Percentiles rank a stretch among this genome's conserved stretches.
These are phyloP conservation scores for Cottus gobio DNA, from an alignment of 2,113 vertebrate genomes.

Conservation along the genomic window DNA sequence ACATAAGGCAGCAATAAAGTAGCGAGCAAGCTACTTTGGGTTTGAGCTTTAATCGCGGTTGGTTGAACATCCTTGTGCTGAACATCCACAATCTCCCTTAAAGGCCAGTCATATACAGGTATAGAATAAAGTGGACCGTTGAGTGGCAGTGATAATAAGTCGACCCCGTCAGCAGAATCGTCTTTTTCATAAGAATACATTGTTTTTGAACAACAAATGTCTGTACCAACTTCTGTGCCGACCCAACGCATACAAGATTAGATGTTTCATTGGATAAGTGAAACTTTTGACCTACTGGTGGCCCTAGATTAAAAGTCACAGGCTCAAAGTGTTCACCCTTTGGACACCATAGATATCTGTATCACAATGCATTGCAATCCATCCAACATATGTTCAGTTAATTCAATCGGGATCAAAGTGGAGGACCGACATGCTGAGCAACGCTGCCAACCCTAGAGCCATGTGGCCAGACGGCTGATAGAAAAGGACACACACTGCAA, in stretches of 20 bases:
- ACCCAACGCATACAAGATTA: neutral
- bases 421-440: neutral
- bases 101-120: too few relatives aligned
- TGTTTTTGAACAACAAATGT: neutral
- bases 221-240: neutral
- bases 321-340: neutral
- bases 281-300: neutral
- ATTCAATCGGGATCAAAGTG: neutral
- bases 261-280: neutral
- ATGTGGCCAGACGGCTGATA: neutral
- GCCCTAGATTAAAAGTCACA: neutral
- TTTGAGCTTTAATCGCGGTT: slow-evolving; percentile 1
- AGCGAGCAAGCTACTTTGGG: neutral
- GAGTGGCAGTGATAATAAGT: neutral
- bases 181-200: neutral
- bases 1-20: neutral
- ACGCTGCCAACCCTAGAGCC: neutral
- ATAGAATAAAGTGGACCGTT: neutral
- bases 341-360: neutral
- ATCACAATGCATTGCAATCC: neutral
- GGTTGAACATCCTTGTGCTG: neutral
- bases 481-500: neutral
- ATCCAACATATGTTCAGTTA: neutral
- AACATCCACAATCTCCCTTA: neutral
- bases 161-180: neutral